Evolutionary conservation across 2,797 vertebrate species (phyloP), one percentile per base, ranked within the genome.

Genomic region (Margarornis squamiger): DNA sequence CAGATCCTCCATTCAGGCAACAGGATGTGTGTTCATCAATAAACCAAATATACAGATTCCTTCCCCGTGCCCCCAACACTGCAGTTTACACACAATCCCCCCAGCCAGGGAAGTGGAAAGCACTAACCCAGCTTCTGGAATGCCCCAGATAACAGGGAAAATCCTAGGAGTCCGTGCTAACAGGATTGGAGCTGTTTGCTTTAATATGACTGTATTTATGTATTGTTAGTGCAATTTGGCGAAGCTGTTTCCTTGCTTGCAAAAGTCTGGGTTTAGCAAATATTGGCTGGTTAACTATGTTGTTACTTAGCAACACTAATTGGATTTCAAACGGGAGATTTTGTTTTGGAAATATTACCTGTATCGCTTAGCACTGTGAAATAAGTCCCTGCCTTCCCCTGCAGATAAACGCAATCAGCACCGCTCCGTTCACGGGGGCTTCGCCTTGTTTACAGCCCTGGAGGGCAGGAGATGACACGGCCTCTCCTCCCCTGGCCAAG

Each of bases 251-350:
- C 75, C 73, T 91, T 76, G 79, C 95, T 90, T 78, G 87, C 91
- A 93, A 83, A 89, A 93, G 62, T 84, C 79, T 73, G 75, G 68
- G 74, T 94, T 96, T 96, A 96, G 91, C 94, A 96, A 97, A 96
- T 91, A 95, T 92, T 96, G 96, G 91, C 90, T 95, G 91, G 89
- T 92, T 96, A 96, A 96, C 95, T 86, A 66, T 78, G 82, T 63
- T 94, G 96, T 97, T 96, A 41, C 96, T 97, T 96, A 96, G 96
- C 96, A 97, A 96, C 96, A 88, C 83, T 97, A 96, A 97, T 93
- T 97, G 95, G 95, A 96, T 97, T 95, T 95, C 94, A 92, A 96
- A 96, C 3, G 48, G 87, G 76, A 93, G 92, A 95, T 93, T 96
- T 92, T 95, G 90, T 96, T 96, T 96, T 91, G 96, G 92, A 93